These are phyloP conservation scores for Bothrops alternatus DNA, from an alignment of 2,797 vertebrate genomes.

Conservation along the genomic window DNA sequence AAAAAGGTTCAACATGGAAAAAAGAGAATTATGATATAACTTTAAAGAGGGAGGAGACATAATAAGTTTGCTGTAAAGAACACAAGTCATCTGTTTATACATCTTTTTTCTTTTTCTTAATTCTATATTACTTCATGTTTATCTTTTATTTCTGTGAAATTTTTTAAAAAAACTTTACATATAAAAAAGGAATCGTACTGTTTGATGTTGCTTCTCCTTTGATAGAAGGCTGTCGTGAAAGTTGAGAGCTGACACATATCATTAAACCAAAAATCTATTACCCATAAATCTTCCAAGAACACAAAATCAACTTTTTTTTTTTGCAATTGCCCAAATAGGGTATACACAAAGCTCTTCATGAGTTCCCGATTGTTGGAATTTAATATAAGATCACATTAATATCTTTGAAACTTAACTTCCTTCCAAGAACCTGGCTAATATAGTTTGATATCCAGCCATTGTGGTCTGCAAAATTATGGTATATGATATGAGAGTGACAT, in stretches of 20 bases:
- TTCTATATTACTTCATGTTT: neutral
- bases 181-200: neutral
- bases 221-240: neutral
- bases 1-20: neutral
- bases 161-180: neutral
- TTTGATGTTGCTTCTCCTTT: neutral
- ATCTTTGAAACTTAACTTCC: neutral
- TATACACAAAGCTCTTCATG: neutral
- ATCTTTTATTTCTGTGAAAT: neutral
- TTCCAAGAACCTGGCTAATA: neutral
- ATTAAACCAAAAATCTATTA: neutral
- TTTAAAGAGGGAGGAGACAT: neutral
- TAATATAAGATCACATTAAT: neutral
- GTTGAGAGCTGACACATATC: neutral
- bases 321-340: neutral
- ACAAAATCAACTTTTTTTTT: neutral
- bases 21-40: neutral
- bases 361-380: neutral
- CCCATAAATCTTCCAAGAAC: neutral
- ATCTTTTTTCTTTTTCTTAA: neutral
- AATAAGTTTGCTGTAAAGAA: neutral
- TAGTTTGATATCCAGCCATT: neutral
- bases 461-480: neutral
- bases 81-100: neutral
- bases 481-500: neutral